Conservation (phyloP, 2,888 invertebrate species). For the Sinotaia quadrata region DNA sequence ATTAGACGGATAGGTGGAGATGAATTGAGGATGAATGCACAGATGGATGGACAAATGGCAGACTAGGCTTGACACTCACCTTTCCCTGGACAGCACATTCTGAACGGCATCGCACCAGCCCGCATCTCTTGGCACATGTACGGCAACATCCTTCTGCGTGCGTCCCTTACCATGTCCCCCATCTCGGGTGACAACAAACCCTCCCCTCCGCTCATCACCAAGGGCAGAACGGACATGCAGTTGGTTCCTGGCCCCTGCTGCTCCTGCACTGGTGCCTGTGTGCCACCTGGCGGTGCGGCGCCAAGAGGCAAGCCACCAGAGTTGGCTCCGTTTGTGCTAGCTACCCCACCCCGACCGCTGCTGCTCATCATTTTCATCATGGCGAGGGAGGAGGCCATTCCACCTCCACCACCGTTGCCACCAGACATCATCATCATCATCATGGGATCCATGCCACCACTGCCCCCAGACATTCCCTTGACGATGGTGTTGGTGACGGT, state of each 20-base stretch:
- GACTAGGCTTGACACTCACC: neutral
- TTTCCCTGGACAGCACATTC: conserved; percentile 4
- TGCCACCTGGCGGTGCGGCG: neutral
- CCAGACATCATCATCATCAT: conserved; percentile 10
- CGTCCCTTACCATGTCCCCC: neutral
- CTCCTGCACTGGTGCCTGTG: neutral
- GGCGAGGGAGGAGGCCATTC: neutral
- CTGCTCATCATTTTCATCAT: conserved; percentile 13
- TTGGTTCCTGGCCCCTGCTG: neutral
- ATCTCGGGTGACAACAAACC: neutral
- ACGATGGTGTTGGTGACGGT: neutral
- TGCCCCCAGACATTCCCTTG: neutral
- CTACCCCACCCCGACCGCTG: neutral
- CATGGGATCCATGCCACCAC: conserved; percentile 8
- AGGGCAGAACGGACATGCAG: neutral
- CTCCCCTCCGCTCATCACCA: conserved; percentile 5
- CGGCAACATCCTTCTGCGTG: neutral
- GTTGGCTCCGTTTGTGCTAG: too few relatives aligned
- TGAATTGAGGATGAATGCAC: too few relatives aligned
- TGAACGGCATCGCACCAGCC: conserved; percentile 2
- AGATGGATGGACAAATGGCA: too few relatives aligned
- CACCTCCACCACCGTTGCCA: conserved; percentile 7
- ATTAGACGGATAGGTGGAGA: too few relatives aligned
- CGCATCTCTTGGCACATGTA: neutral
- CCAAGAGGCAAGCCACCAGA: neutral